phyloP scores from a whole-genome alignment of 2,888 invertebrate species.

The Glaucopsyche alexis region DNA sequence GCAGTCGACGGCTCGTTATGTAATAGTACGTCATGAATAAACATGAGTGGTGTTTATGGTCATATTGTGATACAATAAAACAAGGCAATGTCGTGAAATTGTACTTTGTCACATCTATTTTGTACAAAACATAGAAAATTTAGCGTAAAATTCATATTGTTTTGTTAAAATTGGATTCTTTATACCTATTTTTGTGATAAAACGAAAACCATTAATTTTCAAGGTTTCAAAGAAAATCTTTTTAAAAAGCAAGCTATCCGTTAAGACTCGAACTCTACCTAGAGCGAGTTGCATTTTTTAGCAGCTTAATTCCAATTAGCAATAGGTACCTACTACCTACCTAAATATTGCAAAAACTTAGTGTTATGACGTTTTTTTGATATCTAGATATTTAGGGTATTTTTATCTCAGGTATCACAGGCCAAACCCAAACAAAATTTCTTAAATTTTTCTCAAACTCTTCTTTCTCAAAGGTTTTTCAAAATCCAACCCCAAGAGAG shows the following conservation, averaged over 20 bases:
- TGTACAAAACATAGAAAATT: not conserved
- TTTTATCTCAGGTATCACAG: too few species aligned
- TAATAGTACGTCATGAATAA: not conserved
- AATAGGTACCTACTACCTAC: too few species aligned
- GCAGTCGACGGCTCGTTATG: not conserved
- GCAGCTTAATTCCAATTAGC: too few species aligned
- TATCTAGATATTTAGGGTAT: too few species aligned
- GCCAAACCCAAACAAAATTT: too few species aligned
- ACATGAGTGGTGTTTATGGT: not conserved
- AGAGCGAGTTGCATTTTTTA: too few species aligned
- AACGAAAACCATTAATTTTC: not conserved
- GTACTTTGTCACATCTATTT: not conserved
- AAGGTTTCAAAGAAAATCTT: not conserved
- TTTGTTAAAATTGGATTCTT: not conserved
- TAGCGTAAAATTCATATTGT: conserved; percentile 4
- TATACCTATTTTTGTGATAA: not conserved
- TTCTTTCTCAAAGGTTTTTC: too few species aligned
- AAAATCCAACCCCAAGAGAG: too few species aligned
- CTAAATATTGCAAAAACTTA: too few species aligned
- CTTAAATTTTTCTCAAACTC: too few species aligned
- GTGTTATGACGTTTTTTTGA: too few species aligned
- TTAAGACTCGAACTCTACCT: too few species aligned
- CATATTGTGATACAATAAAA: not conserved
- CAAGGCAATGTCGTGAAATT: conserved; percentile 4
- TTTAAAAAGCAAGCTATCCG: not conserved